These are phyloP conservation scores for Macropodus opercularis DNA, from an alignment of 2,797 vertebrate genomes.

Conservation along the genomic window DNA sequence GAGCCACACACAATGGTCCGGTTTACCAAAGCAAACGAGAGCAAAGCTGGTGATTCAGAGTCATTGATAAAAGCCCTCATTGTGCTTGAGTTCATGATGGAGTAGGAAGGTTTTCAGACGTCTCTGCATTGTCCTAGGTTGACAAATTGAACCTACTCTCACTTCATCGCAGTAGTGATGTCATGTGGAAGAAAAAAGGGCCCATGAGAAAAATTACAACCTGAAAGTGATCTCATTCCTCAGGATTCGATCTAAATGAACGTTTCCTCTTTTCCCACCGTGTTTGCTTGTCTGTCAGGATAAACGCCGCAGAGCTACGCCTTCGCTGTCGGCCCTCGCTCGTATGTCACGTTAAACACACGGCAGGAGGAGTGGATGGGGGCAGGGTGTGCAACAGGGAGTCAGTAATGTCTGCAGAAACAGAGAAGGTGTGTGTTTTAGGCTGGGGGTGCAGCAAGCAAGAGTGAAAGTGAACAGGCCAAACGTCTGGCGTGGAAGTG, in stretches of 20 bases:
- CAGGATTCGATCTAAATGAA: not conserved
- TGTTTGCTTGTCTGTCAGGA: no score
- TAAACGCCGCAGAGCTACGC: no score
- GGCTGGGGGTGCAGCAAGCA: slow-evolving; percentile 46
- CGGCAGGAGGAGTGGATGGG: slow-evolving; percentile 51
- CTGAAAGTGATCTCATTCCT: not conserved
- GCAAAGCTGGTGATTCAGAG: slow-evolving; percentile 57
- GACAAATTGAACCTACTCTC: slow-evolving; percentile 35
- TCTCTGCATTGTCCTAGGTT: slow-evolving; percentile 54
- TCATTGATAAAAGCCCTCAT: slow-evolving; percentile 69
- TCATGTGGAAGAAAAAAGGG: not conserved
- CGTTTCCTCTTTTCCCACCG: not conserved
- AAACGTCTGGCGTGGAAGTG: slow-evolving; percentile 38
- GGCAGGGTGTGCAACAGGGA: slow-evolving; percentile 46
- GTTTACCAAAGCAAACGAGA: slow-evolving; percentile 61
- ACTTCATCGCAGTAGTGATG: not conserved
- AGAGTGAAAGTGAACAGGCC: slow-evolving; percentile 66
- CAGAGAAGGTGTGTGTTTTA: slow-evolving; percentile 31
- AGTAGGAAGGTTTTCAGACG: slow-evolving; percentile 61
- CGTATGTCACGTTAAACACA: slow-evolving; percentile 62
- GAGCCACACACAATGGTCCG: slow-evolving; percentile 60
- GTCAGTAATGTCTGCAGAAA: slow-evolving; percentile 60
- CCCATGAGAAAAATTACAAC: not conserved
- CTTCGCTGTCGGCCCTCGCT: no score
- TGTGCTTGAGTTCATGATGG: slow-evolving; percentile 58